Conservation (phyloP, 2,113 vertebrate genomes). For the Semicossyphus pulcher region DNA sequence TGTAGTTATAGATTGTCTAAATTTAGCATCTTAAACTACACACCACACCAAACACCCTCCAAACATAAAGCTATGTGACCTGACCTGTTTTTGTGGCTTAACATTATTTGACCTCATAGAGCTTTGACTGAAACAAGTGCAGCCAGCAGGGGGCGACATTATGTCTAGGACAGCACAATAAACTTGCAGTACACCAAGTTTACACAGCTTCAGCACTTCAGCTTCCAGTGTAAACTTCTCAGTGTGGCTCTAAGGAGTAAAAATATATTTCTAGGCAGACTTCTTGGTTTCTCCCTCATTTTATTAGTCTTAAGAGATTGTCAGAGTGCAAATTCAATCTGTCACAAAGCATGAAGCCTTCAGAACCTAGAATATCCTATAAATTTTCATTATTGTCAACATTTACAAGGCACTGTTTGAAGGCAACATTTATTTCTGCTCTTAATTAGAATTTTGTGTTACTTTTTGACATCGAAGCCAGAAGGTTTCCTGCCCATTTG, state of each 20-base stretch:
- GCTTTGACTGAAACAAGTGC: not conserved
- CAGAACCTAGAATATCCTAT: not conserved
- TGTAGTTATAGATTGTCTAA: not conserved
- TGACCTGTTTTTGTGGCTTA: not conserved
- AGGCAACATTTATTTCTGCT: not conserved
- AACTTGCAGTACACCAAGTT: not conserved
- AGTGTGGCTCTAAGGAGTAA: not conserved
- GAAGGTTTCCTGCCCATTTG: not conserved
- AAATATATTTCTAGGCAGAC: too few relatives aligned
- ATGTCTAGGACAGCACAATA: slow-evolving; percentile 3
- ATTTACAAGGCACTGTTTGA: not conserved
- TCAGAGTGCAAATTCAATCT: slow-evolving; percentile 2
- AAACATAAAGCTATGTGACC: not conserved
- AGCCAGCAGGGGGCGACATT: slow-evolving; percentile 69
- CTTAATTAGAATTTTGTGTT: not conserved
- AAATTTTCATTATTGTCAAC: not conserved
- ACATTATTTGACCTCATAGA: not conserved
- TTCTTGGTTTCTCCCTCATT: not conserved
- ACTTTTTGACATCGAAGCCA: not conserved
- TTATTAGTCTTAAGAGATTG: not conserved
- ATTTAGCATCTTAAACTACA: not conserved
- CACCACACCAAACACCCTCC: not conserved
- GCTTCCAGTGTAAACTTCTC: not conserved
- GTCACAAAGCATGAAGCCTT: not conserved
- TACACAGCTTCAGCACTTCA: not conserved